A percentile compares a stretch with the other conserved stretches of the same genome.
These are phyloP conservation scores for Potamilus streckersoni DNA, from an alignment of 1,140 invertebrate species.

Conservation along the genomic window DNA sequence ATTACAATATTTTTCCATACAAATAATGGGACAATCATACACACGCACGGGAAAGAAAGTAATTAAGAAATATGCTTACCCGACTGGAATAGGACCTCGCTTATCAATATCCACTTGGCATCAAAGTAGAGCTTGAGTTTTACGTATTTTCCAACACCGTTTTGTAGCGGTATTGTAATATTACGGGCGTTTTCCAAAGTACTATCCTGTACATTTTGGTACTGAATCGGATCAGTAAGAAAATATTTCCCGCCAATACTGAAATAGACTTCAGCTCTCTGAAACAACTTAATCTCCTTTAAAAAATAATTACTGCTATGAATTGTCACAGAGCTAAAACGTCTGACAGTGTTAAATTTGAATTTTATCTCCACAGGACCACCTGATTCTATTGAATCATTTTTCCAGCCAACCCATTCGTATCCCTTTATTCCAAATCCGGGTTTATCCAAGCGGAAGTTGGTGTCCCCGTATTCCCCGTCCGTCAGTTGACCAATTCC, in stretches of 20 bases:
- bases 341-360: slow-evolving; percentile 87
- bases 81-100: slow-evolving; percentile 77
- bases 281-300: slow-evolving; percentile 76
- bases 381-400: slow-evolving; percentile 75
- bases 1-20: too few relatives aligned
- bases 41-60: background rate
- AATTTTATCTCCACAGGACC: slow-evolving; percentile 72
- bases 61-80: slow-evolving; percentile 43
- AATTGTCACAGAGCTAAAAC: slow-evolving; percentile 87
- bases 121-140: slow-evolving; percentile 85
- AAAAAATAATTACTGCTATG: slow-evolving; percentile 81
- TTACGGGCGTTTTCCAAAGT: slow-evolving; percentile 86
- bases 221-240: slow-evolving; percentile 77
- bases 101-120: slow-evolving; percentile 89
- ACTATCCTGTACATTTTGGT: slow-evolving; percentile 82
- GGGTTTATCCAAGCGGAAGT: slow-evolving; percentile 80
- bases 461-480: slow-evolving; percentile 80
- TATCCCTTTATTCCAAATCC: slow-evolving; percentile 79
- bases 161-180: slow-evolving; percentile 85
- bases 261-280: slow-evolving; percentile 79
- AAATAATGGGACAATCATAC: background rate
- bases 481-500: slow-evolving; percentile 92
- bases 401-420: slow-evolving; percentile 93
- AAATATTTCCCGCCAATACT: slow-evolving; percentile 83
- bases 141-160: slow-evolving; percentile 84